These are phyloP conservation scores for Amphiduros pacificus DNA, from an alignment of 2,888 invertebrate genomes.

Conservation along the genomic window DNA sequence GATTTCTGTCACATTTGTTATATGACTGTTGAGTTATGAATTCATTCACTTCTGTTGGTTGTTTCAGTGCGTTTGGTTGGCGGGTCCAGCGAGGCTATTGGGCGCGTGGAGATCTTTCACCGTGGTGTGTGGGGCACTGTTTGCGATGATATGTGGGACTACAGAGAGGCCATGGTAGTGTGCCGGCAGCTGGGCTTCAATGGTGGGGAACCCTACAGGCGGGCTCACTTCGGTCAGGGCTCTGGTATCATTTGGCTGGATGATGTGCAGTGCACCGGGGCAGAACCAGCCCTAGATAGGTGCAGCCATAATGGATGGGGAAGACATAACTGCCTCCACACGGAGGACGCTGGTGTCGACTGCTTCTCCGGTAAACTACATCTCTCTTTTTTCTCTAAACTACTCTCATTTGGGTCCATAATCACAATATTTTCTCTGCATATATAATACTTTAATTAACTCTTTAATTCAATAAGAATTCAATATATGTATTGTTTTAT, in stretches of 20 bases:
- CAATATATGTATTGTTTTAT: too few relatives aligned
- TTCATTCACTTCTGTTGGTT: too few relatives aligned
- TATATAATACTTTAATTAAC: too few relatives aligned
- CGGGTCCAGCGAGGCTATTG: constrained; percentile 65
- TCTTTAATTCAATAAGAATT: too few relatives aligned
- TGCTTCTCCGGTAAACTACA: too few relatives aligned
- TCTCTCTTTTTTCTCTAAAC: too few relatives aligned
- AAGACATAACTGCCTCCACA: constrained; percentile 73
- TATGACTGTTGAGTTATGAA: too few relatives aligned
- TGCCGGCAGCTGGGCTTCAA: constrained; percentile 72
- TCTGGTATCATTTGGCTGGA: constrained; percentile 45
- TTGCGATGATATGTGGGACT: constrained; percentile 93
- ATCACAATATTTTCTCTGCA: too few relatives aligned
- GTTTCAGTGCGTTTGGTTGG: constrained; percentile 68
- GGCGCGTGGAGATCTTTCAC: constrained; percentile 71
- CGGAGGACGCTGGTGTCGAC: constrained; percentile 74
- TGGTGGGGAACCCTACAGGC: constrained; percentile 58
- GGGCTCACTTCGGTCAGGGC: constrained; percentile 21
- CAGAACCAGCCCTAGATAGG: constrained; percentile 63
- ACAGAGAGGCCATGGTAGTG: constrained; percentile 78
- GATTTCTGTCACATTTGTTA: too few relatives aligned
- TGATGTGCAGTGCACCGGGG: constrained; percentile 66
- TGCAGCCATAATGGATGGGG: constrained; percentile 74
- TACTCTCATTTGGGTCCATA: too few relatives aligned
- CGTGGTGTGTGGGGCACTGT: constrained; percentile 68